A percentile compares a stretch with the other conserved stretches of the same genome.
These are phyloP conservation scores for Netelia virgata DNA, from an alignment of 2,888 invertebrate genomes.

Conservation along the genomic window DNA sequence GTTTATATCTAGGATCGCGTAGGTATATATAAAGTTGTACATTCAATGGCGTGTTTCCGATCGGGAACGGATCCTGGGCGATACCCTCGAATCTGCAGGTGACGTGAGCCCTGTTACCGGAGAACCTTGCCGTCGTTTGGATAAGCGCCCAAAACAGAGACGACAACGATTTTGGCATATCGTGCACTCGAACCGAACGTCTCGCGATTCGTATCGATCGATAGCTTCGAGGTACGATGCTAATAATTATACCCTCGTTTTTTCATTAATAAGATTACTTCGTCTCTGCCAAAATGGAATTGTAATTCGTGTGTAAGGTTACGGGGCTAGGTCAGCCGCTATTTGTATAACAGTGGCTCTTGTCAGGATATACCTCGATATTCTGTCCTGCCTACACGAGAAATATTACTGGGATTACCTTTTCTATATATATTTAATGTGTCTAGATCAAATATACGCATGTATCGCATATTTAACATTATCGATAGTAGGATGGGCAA, in stretches of 20 bases:
- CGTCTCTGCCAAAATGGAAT: too few relatives aligned
- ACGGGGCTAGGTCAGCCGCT: too few relatives aligned
- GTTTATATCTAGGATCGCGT: not conserved
- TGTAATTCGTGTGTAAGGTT: too few relatives aligned
- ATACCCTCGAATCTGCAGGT: constrained; percentile 51
- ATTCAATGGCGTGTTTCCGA: constrained; percentile 50
- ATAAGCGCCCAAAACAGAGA: constrained; percentile 24
- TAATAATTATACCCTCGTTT: not conserved
- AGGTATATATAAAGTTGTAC: constrained; percentile 39
- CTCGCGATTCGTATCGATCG: constrained; percentile 26
- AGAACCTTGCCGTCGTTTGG: constrained; percentile 5
- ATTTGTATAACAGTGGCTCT: not conserved
- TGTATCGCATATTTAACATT: constrained; percentile 1
- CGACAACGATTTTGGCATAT: constrained; percentile 21
- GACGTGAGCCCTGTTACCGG: constrained; percentile 52
- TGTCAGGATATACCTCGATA: not conserved
- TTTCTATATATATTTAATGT: not conserved
- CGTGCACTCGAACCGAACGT: not conserved
- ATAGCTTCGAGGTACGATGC: not conserved
- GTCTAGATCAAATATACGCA: not conserved
- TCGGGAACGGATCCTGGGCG: constrained; percentile 53
- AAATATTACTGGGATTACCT: not conserved
- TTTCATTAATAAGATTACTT: too few relatives aligned
- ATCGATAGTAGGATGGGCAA: constrained; percentile 17
- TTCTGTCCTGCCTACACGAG: not conserved